These are phyloP conservation scores for Platerodrilus igneus DNA, from an alignment of 2,888 invertebrate species.

Conservation along the genomic window DNA sequence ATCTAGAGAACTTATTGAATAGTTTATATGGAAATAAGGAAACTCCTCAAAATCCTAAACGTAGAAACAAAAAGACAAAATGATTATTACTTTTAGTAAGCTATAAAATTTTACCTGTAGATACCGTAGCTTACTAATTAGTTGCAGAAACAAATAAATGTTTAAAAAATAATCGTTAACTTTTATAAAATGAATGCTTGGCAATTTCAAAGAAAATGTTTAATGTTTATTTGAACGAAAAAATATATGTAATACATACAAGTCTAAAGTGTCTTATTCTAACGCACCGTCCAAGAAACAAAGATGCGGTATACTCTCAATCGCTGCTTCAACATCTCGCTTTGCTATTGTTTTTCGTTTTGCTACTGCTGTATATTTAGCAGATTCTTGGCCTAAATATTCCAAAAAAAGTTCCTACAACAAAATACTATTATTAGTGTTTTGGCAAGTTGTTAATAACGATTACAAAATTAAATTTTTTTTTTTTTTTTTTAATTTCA, in stretches of 20 bases:
- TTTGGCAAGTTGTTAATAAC: no score
- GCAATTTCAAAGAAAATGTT: no score
- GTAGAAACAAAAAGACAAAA: constrained; percentile 40
- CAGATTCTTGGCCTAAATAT: constrained; percentile 73
- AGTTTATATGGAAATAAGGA: constrained; percentile 68
- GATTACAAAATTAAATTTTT: neutral
- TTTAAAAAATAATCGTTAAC: no score
- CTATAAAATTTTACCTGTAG: no score
- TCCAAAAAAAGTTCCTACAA: constrained; percentile 79
- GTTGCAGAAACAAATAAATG: no score
- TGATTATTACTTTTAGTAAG: no score
- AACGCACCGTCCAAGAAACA: constrained; percentile 82
- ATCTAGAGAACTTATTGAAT: constrained; percentile 77
- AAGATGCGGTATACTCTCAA: constrained; percentile 72
- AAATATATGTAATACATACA: constrained; percentile 5
- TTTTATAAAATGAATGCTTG: no score
- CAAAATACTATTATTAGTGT: constrained; percentile 9
- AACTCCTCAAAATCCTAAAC: constrained; percentile 33
- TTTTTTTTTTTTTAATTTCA: no score
- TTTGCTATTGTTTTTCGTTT: constrained; percentile 82
- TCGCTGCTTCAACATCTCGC: constrained; percentile 74
- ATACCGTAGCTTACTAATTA: no score
- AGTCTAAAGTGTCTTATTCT: constrained; percentile 42
- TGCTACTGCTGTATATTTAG: constrained; percentile 62
- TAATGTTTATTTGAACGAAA: constrained; percentile 7